phyloP scores from a whole-genome alignment of 2,113 vertebrate genomes.

The Calyptomena viridis region DNA sequence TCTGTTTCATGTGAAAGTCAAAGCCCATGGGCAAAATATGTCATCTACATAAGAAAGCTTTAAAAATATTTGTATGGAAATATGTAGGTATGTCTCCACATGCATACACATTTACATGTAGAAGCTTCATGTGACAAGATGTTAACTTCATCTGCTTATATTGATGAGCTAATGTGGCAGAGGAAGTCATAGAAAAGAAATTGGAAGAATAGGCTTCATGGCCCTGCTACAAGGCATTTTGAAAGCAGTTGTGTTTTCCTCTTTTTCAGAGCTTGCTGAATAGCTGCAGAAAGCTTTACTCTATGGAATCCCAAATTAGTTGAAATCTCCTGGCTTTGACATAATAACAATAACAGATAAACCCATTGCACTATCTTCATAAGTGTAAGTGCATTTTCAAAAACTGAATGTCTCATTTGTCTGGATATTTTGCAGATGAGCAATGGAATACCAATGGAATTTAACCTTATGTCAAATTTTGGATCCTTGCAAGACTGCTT shows the following conservation, averaged over 20 bases:
- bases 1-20: neutral
- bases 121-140: neutral
- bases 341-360: neutral
- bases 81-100: accelerated
- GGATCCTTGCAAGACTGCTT: neutral
- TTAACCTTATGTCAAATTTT: neutral
- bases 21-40: neutral
- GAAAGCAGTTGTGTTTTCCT: neutral
- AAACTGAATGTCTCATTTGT: neutral
- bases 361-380: neutral
- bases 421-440: neutral
- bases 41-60: neutral
- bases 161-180: neutral
- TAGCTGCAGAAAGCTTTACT: neutral
- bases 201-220: neutral
- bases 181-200: neutral
- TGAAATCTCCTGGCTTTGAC: neutral
- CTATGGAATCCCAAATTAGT: neutral
- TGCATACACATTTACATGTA: neutral
- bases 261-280: neutral
- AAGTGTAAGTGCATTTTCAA: neutral
- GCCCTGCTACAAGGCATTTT: neutral
- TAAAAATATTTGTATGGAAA: neutral
- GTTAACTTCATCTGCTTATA: neutral
- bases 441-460: neutral